A percentile compares a stretch with the other conserved stretches of the same genome.
phyloP scores from a whole-genome alignment of 2,113 vertebrate genomes.

The Protobothrops flavoviridis region DNA sequence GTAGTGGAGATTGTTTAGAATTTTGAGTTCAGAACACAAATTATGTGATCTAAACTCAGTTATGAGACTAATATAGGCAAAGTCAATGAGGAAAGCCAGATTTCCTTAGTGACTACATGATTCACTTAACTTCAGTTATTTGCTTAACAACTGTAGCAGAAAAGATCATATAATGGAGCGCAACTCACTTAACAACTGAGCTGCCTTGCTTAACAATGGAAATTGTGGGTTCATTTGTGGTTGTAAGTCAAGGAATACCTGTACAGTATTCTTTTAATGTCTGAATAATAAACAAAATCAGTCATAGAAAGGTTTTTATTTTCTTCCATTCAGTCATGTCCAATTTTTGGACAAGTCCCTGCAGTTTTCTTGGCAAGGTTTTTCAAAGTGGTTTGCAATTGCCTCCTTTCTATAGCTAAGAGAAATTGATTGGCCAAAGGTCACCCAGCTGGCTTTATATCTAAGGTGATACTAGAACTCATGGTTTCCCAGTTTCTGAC shows the following conservation, averaged over 20 bases:
- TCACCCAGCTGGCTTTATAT: neutral
- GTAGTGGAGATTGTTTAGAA: neutral
- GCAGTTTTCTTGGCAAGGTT: neutral
- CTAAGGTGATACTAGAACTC: neutral
- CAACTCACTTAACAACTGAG: neutral
- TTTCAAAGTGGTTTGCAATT: neutral
- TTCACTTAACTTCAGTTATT: neutral
- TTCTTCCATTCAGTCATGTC: neutral
- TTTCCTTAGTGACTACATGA: neutral
- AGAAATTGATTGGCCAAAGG: neutral
- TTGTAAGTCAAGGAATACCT: neutral
- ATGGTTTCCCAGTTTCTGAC: neutral
- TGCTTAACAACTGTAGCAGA: neutral
- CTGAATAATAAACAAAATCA: neutral
- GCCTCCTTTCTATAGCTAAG: neutral
- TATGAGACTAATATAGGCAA: neutral
- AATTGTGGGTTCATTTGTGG: neutral
- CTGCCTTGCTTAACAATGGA: neutral
- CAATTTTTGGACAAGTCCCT: neutral
- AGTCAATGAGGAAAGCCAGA: neutral
- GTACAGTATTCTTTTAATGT: neutral
- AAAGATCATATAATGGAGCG: neutral
- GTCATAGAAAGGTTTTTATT: neutral
- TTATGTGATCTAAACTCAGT: neutral
- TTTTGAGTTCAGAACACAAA: neutral